These are phyloP conservation scores for Onychomys leucogaster DNA, from an alignment of 2,797 vertebrate species.

Conservation along the genomic window DNA sequence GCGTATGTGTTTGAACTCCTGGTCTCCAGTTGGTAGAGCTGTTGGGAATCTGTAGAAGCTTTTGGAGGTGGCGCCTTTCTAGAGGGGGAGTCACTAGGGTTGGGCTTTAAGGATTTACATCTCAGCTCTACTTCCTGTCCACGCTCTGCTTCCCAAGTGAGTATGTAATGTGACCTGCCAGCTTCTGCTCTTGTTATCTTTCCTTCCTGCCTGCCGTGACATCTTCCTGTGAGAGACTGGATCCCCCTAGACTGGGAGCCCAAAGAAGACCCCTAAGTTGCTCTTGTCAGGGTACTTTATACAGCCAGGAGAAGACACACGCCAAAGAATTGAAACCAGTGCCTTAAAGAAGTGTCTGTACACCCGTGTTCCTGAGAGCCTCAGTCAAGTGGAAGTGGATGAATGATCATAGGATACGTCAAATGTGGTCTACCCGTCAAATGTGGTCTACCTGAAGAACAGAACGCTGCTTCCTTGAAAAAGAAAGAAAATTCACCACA, in stretches of 20 bases:
- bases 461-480: background rate
- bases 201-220: background rate
- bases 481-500: background rate
- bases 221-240: background rate
- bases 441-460: rapidly evolving
- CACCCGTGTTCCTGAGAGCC: rapidly evolving
- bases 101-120: background rate
- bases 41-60: too few relatives aligned
- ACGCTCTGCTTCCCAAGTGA: background rate
- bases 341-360: background rate
- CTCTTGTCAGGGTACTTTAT: background rate
- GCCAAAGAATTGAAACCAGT: background rate
- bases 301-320: background rate
- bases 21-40: background rate
- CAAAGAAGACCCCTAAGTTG: background rate
- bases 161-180: background rate
- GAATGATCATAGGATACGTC: background rate
- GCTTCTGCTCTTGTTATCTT: background rate
- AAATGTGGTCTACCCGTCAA: background rate
- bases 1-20: background rate
- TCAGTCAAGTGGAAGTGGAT: background rate
- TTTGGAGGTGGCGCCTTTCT: background rate
- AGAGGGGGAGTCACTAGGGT: background rate
- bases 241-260: background rate
- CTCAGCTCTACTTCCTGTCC: background rate